Evolutionary conservation across 2,888 invertebrate species (phyloP), one percentile per base, ranked within the genome.

Genomic region (Adelognathus sp.): DNA sequence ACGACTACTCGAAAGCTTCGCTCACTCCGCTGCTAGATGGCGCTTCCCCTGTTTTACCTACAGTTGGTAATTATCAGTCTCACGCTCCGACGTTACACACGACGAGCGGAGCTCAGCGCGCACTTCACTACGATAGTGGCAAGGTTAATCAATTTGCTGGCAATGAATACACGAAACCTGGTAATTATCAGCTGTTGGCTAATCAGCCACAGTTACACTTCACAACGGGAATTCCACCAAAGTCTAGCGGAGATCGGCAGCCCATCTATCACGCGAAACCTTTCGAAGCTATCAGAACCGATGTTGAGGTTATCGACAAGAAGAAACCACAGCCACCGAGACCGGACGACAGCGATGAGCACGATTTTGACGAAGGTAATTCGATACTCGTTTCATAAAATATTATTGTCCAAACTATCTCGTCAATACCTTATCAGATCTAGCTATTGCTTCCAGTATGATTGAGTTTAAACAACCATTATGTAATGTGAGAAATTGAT

Each of bases 201-300:
- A 79, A 84, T 54, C 91, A 91, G 56, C 86, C 90, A 0, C 90
- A 88, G 31, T 82, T 91, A 21, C 90, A 89, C 16, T 91, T 91
- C 41, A 80, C 50, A 0, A 61, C 56, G 6, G 56, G 29, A 1
- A 39, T 21, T n/a, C 77, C 74, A 1, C 52, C 50, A 3, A 79
- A 71, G 7, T 54, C 78, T 3, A 56, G 24, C 36, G 79, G 46
- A 0, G 33, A 61, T 31, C 60, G 29, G 39, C 74, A 74, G 11
- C 75, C 81, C 5, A 24, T 61, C 5, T 76, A 80, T 54, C 77
- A 80, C 44, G 31, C 76, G 0, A 81, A 84, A 27, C 84, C 87
- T 7, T 61, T 74, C 9, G 86, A 86, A 21, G 82, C 82, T 31
- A 90, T 89, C 18, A 79, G 86, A n/a, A 83, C 86, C 0, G 90